phyloP scores from a whole-genome alignment of 2,113 vertebrate species.

The Hippolais icterina region DNA sequence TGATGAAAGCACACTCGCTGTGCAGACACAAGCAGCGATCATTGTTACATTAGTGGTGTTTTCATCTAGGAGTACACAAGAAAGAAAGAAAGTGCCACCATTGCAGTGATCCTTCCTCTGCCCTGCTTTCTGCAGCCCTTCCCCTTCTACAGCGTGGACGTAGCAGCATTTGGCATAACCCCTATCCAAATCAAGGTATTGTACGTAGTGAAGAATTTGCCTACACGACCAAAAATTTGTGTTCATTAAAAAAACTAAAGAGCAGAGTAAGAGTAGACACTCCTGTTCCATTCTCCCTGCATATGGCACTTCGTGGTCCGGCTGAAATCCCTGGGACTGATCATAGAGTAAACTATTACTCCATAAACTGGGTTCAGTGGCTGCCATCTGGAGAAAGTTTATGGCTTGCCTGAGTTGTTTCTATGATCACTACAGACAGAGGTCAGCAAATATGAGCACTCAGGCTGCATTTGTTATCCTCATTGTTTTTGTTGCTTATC shows the following conservation, averaged over 20 bases:
- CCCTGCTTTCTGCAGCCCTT: not conserved
- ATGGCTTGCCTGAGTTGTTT: not conserved
- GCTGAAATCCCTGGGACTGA: not conserved
- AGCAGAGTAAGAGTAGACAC: not conserved
- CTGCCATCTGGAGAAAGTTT: not conserved
- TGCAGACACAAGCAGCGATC: not conserved
- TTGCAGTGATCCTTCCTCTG: not conserved
- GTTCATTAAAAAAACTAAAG: not conserved
- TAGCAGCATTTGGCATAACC: not conserved
- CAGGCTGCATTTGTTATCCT: not conserved
- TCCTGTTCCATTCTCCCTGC: not conserved
- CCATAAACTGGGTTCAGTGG: not conserved
- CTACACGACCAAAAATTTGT: not conserved
- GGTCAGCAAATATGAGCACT: not conserved
- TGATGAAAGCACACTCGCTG: not conserved
- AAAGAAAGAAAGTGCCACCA: accelerated
- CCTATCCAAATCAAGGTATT: not conserved
- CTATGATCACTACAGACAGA: not conserved
- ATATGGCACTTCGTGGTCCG: not conserved
- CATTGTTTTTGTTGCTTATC: not conserved
- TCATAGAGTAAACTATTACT: not conserved
- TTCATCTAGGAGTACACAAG: not conserved
- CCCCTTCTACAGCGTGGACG: not conserved
- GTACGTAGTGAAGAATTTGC: not conserved
- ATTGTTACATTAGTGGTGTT: not conserved